Evolutionary conservation across 1,140 invertebrate genomes (phyloP).

Genomic region (Aphaenogaster floridana): DNA sequence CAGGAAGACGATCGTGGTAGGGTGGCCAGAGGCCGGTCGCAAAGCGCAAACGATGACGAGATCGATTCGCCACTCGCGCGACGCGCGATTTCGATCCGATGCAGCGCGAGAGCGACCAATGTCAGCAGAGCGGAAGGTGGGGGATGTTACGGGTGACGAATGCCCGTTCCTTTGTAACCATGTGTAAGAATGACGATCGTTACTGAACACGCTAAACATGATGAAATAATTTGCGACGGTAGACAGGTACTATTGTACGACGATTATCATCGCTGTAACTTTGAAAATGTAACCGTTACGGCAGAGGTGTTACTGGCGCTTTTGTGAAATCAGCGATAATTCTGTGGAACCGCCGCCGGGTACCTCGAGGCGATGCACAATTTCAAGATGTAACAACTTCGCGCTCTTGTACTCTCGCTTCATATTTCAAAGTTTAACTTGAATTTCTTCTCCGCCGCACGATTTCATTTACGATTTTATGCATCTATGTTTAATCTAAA

Average conservation of each 20-base stretch:
- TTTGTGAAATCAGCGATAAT: background rate
- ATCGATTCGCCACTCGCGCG: slow-evolving; percentile 48
- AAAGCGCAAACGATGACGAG: slow-evolving; percentile 8
- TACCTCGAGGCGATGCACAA: background rate
- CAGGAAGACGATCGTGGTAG: slow-evolving; percentile 59
- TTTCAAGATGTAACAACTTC: background rate
- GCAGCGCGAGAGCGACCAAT: slow-evolving; percentile 28
- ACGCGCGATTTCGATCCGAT: slow-evolving; percentile 12
- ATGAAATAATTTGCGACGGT: slow-evolving; percentile 8
- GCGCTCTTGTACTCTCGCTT: background rate
- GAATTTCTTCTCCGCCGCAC: background rate
- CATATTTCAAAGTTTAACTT: background rate
- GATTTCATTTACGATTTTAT: background rate
- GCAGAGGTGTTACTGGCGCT: background rate
- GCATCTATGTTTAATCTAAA: no score
- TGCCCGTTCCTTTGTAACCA: background rate
- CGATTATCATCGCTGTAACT: background rate
- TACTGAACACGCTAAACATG: background rate
- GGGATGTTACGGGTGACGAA: slow-evolving; percentile 14
- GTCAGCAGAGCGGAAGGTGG: slow-evolving; percentile 6
- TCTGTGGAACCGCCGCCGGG: background rate
- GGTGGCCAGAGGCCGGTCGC: slow-evolving; percentile 62
- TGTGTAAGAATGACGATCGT: background rate
- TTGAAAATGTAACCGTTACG: background rate
- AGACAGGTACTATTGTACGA: background rate